Conservation (phyloP, 1,140 invertebrate genomes). For the Drosophila triauraria region DNA sequence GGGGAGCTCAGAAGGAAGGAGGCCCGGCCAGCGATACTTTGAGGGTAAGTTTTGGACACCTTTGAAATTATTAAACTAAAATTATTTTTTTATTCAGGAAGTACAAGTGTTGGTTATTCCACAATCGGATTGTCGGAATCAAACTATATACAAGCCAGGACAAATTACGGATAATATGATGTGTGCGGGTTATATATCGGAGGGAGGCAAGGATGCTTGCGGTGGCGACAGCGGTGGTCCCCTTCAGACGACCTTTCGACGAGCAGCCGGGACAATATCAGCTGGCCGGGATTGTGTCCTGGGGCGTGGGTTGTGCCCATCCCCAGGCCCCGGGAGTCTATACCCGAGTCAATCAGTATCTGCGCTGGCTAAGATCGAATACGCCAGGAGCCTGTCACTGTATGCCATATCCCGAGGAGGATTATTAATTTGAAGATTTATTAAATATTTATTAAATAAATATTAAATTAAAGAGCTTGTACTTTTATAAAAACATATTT, state of each 20-base stretch:
- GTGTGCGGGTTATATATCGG: conserved; percentile 85
- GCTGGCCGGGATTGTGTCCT: conserved; percentile 87
- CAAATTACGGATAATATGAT: conserved; percentile 84
- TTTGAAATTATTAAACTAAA: not conserved
- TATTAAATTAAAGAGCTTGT: too few species aligned
- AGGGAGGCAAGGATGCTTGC: conserved; percentile 86
- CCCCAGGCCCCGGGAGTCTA: conserved; percentile 89
- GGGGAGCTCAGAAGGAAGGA: conserved; percentile 88
- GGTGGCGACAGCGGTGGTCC: conserved; percentile 90
- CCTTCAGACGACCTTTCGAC: conserved; percentile 85
- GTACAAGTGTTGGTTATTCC: conserved; percentile 85
- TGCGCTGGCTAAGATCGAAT: conserved; percentile 88
- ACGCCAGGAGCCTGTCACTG: conserved; percentile 87
- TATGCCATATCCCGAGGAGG: conserved; percentile 38
- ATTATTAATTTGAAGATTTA: conserved; percentile 23
- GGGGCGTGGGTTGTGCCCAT: conserved; percentile 89
- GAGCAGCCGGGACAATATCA: conserved; percentile 59
- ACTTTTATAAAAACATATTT: too few species aligned
- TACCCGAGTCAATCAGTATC: conserved; percentile 89
- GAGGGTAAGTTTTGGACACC: conserved; percentile 29
- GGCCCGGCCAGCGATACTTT: conserved; percentile 86
- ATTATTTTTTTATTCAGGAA: conserved; percentile 80
- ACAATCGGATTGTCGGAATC: conserved; percentile 61
- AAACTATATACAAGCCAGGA: conserved; percentile 51
- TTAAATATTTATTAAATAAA: not conserved